Conservation (phyloP, 1,140 invertebrate genomes). For the Latrodectus geometricus region DNA sequence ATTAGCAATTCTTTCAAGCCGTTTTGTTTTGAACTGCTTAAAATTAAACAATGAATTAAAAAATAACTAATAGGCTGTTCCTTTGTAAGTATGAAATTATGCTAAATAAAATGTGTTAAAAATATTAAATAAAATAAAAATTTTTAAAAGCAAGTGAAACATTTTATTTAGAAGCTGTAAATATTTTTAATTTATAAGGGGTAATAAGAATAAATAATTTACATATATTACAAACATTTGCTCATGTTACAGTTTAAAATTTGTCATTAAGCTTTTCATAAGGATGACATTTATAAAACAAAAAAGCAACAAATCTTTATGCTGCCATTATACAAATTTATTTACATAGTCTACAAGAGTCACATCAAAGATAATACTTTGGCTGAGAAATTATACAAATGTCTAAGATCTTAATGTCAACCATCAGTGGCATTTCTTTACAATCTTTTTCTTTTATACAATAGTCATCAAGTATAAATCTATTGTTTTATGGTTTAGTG, state of each 20-base stretch:
- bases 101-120: neutral
- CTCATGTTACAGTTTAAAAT: neutral
- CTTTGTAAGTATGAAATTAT: too few species aligned
- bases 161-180: neutral
- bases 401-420: conserved; percentile 18
- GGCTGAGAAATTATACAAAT: conserved; percentile 34
- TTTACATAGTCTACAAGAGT: conserved; percentile 58
- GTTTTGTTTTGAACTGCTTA: too few species aligned
- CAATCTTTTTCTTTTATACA: neutral
- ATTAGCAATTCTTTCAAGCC: too few species aligned
- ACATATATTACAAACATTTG: neutral
- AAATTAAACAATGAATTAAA: too few species aligned
- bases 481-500: neutral
- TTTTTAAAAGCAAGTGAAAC: neutral
- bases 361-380: conserved; percentile 25
- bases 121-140: neutral
- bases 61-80: too few species aligned
- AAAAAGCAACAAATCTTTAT: conserved; percentile 5
- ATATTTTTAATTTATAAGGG: neutral
- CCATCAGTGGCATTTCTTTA: neutral
- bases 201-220: neutral
- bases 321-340: conserved; percentile 65
- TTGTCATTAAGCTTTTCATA: neutral
- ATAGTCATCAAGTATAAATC: neutral
- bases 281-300: neutral